Evolutionary conservation across 2,113 vertebrate genomes (phyloP).

Genomic region (Lucifuga dentata): DNA sequence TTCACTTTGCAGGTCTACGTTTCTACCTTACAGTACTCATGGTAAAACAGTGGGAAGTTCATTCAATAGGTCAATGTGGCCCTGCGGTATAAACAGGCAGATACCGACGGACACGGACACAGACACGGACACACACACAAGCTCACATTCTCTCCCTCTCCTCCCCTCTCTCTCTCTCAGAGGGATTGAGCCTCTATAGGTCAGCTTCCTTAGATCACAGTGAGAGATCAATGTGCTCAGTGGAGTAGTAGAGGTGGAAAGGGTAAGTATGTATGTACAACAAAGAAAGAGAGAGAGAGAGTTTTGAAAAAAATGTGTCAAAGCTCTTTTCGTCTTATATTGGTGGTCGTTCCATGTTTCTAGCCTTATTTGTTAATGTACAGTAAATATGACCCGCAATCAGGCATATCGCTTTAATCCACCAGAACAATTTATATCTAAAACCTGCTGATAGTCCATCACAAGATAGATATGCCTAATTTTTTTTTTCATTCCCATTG

Average conservation of each 20-base stretch:
- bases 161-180: not conserved
- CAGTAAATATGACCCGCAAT: too few species aligned
- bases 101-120: too few species aligned
- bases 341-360: too few species aligned
- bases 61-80: constrained; percentile 31
- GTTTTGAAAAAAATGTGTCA: constrained; percentile 1
- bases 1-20: not conserved
- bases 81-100: constrained; percentile 30
- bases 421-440: too few species aligned
- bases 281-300: constrained; percentile 28
- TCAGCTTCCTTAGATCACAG: constrained; percentile 55
- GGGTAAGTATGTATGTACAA: constrained; percentile 21
- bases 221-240: constrained; percentile 55
- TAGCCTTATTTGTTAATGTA: too few species aligned
- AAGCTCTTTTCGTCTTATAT: too few species aligned
- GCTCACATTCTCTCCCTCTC: not conserved
- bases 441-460: too few species aligned
- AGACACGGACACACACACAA: constrained; percentile 11
- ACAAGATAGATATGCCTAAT: too few species aligned
- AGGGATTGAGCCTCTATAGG: constrained; percentile 47
- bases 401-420: too few species aligned
- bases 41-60: constrained; percentile 5
- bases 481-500: too few species aligned
- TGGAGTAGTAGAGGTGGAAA: constrained; percentile 35
- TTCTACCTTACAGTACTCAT: not conserved